These are phyloP conservation scores for Dromaius novaehollandiae DNA, from an alignment of 2,113 vertebrate species.

Conservation along the genomic window DNA sequence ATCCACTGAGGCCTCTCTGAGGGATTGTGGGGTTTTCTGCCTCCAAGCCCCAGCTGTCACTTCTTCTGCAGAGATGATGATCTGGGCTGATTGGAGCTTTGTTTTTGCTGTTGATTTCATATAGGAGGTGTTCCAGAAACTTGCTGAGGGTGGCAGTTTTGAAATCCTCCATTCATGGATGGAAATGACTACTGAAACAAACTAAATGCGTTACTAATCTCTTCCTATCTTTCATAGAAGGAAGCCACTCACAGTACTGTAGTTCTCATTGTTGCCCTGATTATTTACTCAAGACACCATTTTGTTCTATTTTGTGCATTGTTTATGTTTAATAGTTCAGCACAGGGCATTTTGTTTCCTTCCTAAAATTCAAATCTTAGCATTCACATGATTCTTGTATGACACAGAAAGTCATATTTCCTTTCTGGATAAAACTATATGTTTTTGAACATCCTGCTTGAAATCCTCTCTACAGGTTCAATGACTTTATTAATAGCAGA, in stretches of 20 bases:
- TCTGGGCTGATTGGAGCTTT: neutral
- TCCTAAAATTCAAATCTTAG: neutral
- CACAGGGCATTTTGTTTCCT: neutral
- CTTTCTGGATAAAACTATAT: neutral
- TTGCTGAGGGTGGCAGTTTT: constrained; percentile 9
- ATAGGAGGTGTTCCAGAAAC: neutral
- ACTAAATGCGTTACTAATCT: neutral
- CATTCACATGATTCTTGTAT: neutral
- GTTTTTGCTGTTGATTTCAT: neutral
- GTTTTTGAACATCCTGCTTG: neutral
- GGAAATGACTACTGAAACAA: neutral
- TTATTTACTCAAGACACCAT: constrained; percentile 22
- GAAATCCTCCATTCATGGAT: neutral
- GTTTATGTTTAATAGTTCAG: constrained; percentile 3
- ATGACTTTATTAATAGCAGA: neutral
- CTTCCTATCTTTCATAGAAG: constrained; percentile 8
- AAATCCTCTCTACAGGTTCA: neutral
- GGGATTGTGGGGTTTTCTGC: constrained; percentile 6
- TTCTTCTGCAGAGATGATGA: neutral
- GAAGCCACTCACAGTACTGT: neutral
- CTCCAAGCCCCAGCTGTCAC: constrained; percentile 32
- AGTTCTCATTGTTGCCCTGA: neutral
- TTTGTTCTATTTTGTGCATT: constrained; percentile 27
- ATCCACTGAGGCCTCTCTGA: neutral
- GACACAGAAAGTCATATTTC: neutral